Conservation (phyloP, 1,140 invertebrate genomes). For the Prorops nasuta region DNA sequence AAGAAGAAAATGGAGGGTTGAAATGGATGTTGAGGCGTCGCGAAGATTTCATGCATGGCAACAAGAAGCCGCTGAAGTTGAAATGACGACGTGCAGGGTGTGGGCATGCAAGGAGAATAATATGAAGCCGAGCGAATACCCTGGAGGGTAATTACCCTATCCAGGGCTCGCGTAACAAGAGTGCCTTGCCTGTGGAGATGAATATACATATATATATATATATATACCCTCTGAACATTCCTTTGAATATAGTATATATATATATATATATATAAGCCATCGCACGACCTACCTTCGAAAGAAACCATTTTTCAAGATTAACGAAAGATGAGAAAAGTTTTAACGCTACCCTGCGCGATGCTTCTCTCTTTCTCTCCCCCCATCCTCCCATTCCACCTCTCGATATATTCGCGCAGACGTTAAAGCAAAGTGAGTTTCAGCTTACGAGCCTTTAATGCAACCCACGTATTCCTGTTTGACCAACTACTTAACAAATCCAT, state of each 20-base stretch:
- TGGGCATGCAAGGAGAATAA: constrained; percentile 21
- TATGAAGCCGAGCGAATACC: constrained; percentile 12
- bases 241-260: too few relatives aligned
- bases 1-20: too few relatives aligned
- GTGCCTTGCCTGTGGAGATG: too few relatives aligned
- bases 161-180: neutral
- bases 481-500: too few relatives aligned
- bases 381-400: constrained; percentile 1
- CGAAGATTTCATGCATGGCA: too few relatives aligned
- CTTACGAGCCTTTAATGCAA: constrained; percentile 18
- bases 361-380: constrained; percentile 1
- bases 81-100: too few relatives aligned
- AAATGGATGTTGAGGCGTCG: too few relatives aligned
- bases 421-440: constrained; percentile 22
- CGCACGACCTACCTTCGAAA: constrained; percentile 15
- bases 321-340: constrained; percentile 53
- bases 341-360: constrained; percentile 32
- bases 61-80: too few relatives aligned
- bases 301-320: constrained; percentile 49
- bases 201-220: constrained; percentile 2
- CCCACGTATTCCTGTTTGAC: constrained; percentile 12
- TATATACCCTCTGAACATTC: neutral
- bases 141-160: constrained; percentile 29
- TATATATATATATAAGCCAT: too few relatives aligned
- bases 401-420: constrained; percentile 5